phyloP scores from a whole-genome alignment of 2,113 vertebrate genomes.

The Terrapene triunguis region DNA sequence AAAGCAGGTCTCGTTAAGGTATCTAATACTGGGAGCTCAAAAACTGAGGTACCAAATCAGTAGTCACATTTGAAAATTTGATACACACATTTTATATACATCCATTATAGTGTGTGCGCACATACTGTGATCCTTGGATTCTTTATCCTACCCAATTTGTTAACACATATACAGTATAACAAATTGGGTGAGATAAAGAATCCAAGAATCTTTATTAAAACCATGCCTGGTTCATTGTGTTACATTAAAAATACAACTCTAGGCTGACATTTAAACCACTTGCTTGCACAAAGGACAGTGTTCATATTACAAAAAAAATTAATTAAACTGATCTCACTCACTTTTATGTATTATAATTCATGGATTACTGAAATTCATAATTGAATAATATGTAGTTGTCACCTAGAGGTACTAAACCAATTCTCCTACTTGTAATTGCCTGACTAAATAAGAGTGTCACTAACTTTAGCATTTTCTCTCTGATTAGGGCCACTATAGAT shows the following conservation, averaged over 20 bases:
- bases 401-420: conserved; percentile 78
- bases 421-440: conserved; percentile 78
- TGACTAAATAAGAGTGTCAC: conserved; percentile 82
- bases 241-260: conserved; percentile 52
- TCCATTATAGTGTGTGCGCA: too few species aligned
- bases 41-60: accelerated
- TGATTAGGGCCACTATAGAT: conserved; percentile 82
- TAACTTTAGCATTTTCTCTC: conserved; percentile 80
- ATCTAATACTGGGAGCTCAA: not conserved
- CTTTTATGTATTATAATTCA: conserved; percentile 79
- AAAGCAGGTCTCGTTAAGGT: not conserved
- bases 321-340: conserved; percentile 70
- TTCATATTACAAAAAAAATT: conserved; percentile 59
- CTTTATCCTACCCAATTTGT: not conserved
- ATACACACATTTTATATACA: not conserved
- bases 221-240: conserved; percentile 16
- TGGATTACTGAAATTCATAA: conserved; percentile 79
- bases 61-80: not conserved
- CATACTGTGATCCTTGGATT: not conserved
- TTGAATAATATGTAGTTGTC: conserved; percentile 82
- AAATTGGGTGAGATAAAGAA: not conserved
- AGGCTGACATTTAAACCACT: conserved; percentile 73
- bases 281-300: conserved; percentile 65
- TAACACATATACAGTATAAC: not conserved
- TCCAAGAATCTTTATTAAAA: conserved; percentile 42